These are phyloP conservation scores for Nomada flava DNA, from an alignment of 2,888 invertebrate genomes.

Conservation along the genomic window DNA sequence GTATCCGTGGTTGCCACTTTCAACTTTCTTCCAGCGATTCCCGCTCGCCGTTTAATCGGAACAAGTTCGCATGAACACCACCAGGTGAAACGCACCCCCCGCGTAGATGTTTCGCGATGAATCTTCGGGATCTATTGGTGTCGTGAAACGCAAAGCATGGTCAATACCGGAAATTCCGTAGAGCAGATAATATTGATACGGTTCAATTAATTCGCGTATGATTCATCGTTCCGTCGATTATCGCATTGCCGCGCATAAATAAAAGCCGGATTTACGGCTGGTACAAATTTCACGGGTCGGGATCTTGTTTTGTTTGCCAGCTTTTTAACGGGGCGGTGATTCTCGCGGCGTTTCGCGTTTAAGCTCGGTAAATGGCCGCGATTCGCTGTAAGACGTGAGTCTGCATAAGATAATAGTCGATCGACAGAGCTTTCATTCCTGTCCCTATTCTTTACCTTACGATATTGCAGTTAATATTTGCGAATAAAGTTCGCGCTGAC, in stretches of 20 bases:
- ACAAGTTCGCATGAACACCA: background rate
- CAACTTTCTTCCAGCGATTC: background rate
- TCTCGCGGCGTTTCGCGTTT: background rate
- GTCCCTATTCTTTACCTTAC: slow-evolving; percentile 1
- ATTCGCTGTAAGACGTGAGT: background rate
- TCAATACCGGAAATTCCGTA: slow-evolving; percentile 35
- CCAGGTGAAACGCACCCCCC: background rate
- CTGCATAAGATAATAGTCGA: background rate
- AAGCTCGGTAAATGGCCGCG: background rate
- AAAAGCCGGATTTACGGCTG: slow-evolving; percentile 14
- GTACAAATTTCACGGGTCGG: slow-evolving; percentile 20
- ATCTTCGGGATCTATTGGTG: slow-evolving; percentile 33
- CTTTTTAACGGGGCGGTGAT: background rate
- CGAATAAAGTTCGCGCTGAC: background rate
- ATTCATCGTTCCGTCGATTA: slow-evolving; percentile 46
- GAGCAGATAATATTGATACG: slow-evolving; percentile 61
- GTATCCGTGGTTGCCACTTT: background rate
- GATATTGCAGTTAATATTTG: background rate
- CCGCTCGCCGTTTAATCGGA: background rate
- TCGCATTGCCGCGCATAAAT: slow-evolving; percentile 49
- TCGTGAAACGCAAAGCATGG: slow-evolving; percentile 42
- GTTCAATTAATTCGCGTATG: slow-evolving; percentile 60
- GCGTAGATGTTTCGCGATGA: slow-evolving; percentile 37
- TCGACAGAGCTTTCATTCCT: slow-evolving; percentile 10
- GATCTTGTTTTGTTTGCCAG: background rate